Evolutionary conservation across 1,140 invertebrate genomes (phyloP), one percentile per base, ranked within the genome.

Genomic region (Antheraea pernyi): DNA sequence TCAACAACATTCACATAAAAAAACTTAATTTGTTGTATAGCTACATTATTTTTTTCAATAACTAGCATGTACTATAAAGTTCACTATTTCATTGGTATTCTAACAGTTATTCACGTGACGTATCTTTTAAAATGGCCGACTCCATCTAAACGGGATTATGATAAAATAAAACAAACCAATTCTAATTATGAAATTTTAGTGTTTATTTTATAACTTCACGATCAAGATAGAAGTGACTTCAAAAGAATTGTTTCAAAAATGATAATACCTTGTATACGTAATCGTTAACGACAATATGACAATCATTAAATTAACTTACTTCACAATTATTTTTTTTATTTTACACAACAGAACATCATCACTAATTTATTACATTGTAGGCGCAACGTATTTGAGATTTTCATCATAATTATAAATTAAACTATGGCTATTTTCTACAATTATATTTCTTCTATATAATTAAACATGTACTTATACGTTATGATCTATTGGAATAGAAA

Each of bases 211-310:
- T 86, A 89, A 89, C 84, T 71, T 85, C 82, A 89, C 89, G 86
- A 91, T 90, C 86, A 84, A 76, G 85, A 84, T 75, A 88, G 88
- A 88, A 85, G 79, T 85, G 89, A 91, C 84, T 86, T 77, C 81
- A 81, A 87, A 80, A 84, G 87, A 87, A 82, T 84, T 80, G 68
- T 81, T 88, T 83, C 72, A 82, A 86, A 89, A 89, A 88, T 80
- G 75, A 85, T 83, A 82, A 80, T 79, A 82, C 68, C 78, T 77
- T 83, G 75, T 16, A 67, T 53, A 53, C 46, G 19, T 67, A 59
- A 66, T 37, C 22, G 16, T 72, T 76, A 70, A 73, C 69, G 30
- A 70, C 69, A 30, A 30, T 30, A 69, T 71, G 70, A 68, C 71
- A 71, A 61, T 65, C 67, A 73, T 73, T 62, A 73, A 67, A 22